Base-by-base conservation (phyloP, 2,888 invertebrate genomes). In the Linyphia triangularis region DNA sequence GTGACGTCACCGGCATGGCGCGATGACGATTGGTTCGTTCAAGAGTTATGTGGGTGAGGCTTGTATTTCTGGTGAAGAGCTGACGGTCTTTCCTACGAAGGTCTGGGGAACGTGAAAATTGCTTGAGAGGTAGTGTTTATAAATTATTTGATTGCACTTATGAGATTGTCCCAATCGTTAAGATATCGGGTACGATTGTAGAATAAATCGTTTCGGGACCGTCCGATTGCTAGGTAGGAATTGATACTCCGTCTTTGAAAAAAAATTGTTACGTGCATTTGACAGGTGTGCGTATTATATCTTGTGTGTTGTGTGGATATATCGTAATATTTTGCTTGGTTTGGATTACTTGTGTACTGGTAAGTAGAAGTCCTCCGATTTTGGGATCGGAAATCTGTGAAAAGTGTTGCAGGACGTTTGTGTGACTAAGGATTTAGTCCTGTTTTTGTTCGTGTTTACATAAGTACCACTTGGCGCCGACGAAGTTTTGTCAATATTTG, bases 21-120 rank as follows among this genome's bases (percentile, higher is more conserved):
- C 33, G 37, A n/a, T 22, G 19, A 37, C 63, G 75, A 30, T 88
- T 88, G 88, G 88, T 22, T 40, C 69, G 40, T 82, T 88, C 33
- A 33, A 88, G 82, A 88, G 82, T 77, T 88, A 83, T 88, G 88
- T 88, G 77, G 88, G 88, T 88, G 88, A 88, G 88, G 88, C 81
- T 82, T 82, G 82, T 88, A 88, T 83, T 88, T 88, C 88, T 82
- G 75, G 13, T 77, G 26, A 77, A 75, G 65, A 51, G 61, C 61
- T 61, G 75, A 51, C 24, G 82, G 69, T 81, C 57, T 81, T 81
- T 81, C 57, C 67, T 79, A 65, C 72, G 72, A 73, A 81, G 72
- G 73, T 67, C 57, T 43, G 51, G 69, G 72, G 69, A 86, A 73
- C 86, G 86, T 79, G 86, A 81, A 79, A 79, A 63, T 63, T 22